Evolutionary conservation across 92 coral and sea anemone genomes (phyloP), one percentile per base, ranked within the genome.

Genomic region (Palythoa grandiflora): DNA sequence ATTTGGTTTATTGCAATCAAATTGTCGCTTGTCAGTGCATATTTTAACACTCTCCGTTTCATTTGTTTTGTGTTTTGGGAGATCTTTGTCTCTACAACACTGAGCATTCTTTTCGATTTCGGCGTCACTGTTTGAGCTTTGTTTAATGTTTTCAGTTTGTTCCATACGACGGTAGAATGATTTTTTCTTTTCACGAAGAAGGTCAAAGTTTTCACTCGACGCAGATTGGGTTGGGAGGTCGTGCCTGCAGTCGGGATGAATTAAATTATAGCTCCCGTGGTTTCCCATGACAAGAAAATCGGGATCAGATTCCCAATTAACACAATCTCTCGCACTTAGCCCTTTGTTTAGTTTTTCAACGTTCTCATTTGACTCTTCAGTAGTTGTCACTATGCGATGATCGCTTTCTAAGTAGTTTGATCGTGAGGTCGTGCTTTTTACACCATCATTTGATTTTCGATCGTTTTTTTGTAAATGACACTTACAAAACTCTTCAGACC

Each of bases 401-500:
- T 81, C 44, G 48, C 61, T 21, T 2, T 13, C 17, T 17, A 16
- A 57, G 38, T 37, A 78, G 19, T 80, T 63, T 52, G 85, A 63
- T 28, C 28, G 28, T 28, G 28, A 28, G 21, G 54, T 48, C 57
- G 73, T 39, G 73, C 40, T 44, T 66, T 80, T 50, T 3, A 40
- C 59, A 65, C 55, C 63, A 66, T 38, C 14, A 13, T 10, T 38
- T 65, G 10, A 1, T 79, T 61, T 40, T 65, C 66, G 75, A 71
- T 21, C 38, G 52, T 51, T 79, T 39, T 60, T 35, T 7, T 71
- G 40, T 13, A 28, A 50, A 81, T 47, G 61, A 37, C 75, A 66
- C 86, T 65, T 68, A 81, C 76, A 81, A 68, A 81, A 81, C 38
- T 68, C 86, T 81, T 81, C 59, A 81, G 75, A 65, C 12, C 47